Evolutionary conservation across 2,797 vertebrate species (phyloP).

Genomic region (Monodelphis domestica): DNA sequence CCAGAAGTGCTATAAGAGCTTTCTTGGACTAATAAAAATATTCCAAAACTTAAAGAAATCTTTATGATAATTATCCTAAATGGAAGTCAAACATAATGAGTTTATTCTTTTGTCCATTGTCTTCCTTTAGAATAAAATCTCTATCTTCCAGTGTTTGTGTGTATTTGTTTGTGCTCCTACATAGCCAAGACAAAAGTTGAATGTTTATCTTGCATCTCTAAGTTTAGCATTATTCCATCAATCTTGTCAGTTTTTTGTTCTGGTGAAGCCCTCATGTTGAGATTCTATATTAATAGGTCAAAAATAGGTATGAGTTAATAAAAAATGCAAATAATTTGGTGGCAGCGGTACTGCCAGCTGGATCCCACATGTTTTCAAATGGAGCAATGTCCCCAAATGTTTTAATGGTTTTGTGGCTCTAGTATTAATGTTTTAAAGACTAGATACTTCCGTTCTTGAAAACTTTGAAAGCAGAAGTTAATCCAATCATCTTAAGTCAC

Average conservation of each 20-base stretch:
- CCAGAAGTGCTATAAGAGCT: constrained; percentile 54
- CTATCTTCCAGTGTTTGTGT: background rate
- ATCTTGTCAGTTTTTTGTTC: background rate
- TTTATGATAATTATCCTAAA: constrained; percentile 51
- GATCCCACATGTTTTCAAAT: background rate
- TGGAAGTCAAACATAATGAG: constrained; percentile 45
- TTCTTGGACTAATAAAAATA: constrained; percentile 45
- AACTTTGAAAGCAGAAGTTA: background rate
- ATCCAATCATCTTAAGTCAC: background rate
- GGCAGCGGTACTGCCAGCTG: background rate
- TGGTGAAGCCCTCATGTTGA: background rate
- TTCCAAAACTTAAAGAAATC: background rate
- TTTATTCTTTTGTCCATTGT: constrained; percentile 17
- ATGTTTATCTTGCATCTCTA: constrained; percentile 21
- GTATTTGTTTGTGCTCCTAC: no score
- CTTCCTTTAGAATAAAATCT: background rate
- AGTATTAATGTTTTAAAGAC: background rate
- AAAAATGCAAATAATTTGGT: background rate
- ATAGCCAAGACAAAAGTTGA: constrained; percentile 45
- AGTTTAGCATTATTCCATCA: constrained; percentile 39
- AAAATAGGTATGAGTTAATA: background rate
- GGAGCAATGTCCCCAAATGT: background rate
- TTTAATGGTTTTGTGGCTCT: background rate
- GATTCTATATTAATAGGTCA: background rate
- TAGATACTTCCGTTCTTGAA: background rate